These are phyloP conservation scores for Cryptocephalus moraei DNA, from an alignment of 2,888 invertebrate species.

Conservation along the genomic window DNA sequence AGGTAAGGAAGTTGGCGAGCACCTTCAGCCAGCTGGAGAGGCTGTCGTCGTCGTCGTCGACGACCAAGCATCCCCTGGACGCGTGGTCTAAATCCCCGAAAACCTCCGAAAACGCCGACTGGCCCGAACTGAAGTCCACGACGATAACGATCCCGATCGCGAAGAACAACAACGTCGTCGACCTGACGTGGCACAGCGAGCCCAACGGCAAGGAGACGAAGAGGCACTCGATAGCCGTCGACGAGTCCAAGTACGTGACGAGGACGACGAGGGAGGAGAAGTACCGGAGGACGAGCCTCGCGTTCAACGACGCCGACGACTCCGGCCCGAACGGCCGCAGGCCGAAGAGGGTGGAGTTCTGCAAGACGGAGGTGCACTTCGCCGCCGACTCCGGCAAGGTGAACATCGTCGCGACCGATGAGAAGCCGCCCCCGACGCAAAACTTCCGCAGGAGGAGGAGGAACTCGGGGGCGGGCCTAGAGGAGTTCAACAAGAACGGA, in stretches of 20 bases:
- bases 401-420: slow-evolving; percentile 80
- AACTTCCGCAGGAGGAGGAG: slow-evolving; percentile 63
- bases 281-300: slow-evolving; percentile 27
- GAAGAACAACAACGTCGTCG: slow-evolving; percentile 24
- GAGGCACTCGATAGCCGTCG: slow-evolving; percentile 49
- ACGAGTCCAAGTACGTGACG: slow-evolving; percentile 43
- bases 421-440: slow-evolving; percentile 75
- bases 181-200: slow-evolving; percentile 21
- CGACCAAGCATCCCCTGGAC: slow-evolving; percentile 2
- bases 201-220: slow-evolving; percentile 30
- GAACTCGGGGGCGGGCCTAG: slow-evolving; percentile 38
- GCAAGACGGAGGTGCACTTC: slow-evolving; percentile 82
- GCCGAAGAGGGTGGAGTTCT: slow-evolving; percentile 72
- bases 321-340: slow-evolving; percentile 36
- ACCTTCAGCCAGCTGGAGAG: slow-evolving; percentile 16
- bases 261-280: slow-evolving; percentile 21
- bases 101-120: slow-evolving; percentile 5
- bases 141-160: slow-evolving; percentile 34
- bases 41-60: slow-evolving; percentile 7
- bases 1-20: slow-evolving; percentile 22
- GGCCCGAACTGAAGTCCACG: slow-evolving; percentile 27
- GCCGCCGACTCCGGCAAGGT: slow-evolving; percentile 77
- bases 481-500: slow-evolving; percentile 34
- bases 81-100: background rate
- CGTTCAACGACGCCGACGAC: slow-evolving; percentile 26